Conservation (phyloP, 37 sponge, comb jelly and placozoan species). For the Haliclona indistincta region DNA sequence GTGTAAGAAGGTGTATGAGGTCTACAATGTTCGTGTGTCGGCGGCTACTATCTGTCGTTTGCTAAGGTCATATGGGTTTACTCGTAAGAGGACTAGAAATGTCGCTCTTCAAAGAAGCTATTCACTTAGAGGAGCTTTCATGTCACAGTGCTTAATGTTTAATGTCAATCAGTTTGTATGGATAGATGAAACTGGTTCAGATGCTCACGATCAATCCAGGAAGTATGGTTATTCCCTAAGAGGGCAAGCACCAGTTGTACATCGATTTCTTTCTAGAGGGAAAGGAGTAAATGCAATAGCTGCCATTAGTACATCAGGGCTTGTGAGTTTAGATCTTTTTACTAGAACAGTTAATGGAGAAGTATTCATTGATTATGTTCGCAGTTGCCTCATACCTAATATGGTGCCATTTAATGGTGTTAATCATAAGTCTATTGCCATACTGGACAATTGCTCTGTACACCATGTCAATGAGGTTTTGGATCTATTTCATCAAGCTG, state of each 20-base stretch:
- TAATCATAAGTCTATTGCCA: neutral
- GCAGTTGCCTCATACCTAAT: neutral
- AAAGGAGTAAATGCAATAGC: slow-evolving; percentile 3
- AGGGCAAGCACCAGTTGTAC: neutral
- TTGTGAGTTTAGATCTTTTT: neutral
- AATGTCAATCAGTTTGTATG: neutral
- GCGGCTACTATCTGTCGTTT: slow-evolving; percentile 5
- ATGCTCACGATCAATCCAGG: neutral
- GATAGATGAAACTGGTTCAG: neutral
- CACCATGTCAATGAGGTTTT: slow-evolving; percentile 1
- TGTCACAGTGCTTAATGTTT: neutral
- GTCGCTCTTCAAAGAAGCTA: neutral
- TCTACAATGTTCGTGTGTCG: neutral
- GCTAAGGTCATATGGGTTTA: slow-evolving; percentile 5
- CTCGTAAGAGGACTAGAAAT: neutral
- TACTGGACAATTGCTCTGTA: slow-evolving; percentile 5
- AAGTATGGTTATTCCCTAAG: slow-evolving; percentile 8
- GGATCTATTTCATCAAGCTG: slow-evolving; percentile 1
- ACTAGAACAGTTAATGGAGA: neutral
- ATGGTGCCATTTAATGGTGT: slow-evolving; percentile 6
- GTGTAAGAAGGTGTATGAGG: slow-evolving; percentile 4
- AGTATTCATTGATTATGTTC: slow-evolving; percentile 9
- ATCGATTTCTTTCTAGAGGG: neutral
- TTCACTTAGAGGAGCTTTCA: neutral
- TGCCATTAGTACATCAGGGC: neutral